Conservation (phyloP, 2,888 invertebrate genomes). For the Mongoloraphidia duomilia region DNA sequence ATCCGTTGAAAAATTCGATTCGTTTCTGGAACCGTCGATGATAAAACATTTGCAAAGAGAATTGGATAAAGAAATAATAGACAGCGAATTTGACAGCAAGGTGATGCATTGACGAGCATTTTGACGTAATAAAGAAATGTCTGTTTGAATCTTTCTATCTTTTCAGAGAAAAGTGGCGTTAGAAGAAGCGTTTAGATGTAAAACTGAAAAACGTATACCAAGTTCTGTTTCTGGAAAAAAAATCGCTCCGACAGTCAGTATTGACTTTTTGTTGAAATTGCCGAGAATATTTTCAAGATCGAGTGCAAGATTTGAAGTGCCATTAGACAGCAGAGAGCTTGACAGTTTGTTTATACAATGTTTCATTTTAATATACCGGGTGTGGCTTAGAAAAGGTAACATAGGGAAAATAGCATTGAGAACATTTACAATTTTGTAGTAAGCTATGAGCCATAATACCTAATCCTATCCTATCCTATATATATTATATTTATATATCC, state of each 20-base stretch:
- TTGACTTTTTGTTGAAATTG: slow-evolving; percentile 46
- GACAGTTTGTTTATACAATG: slow-evolving; percentile 24
- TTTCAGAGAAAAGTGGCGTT: slow-evolving; percentile 47
- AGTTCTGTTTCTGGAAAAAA: neutral
- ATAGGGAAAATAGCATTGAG: too few relatives aligned
- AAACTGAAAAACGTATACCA: slow-evolving; percentile 21
- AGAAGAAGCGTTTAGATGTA: slow-evolving; percentile 50
- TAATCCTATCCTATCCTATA: too few relatives aligned
- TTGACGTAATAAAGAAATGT: neutral
- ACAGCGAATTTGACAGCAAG: slow-evolving; percentile 52
- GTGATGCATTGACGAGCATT: slow-evolving; percentile 25
- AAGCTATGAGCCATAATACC: too few relatives aligned
- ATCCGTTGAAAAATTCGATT: slow-evolving; percentile 20
- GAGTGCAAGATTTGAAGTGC: slow-evolving; percentile 60
- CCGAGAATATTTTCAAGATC: slow-evolving; percentile 63
- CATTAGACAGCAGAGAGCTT: slow-evolving; percentile 46
- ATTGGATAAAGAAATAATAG: slow-evolving; percentile 50
- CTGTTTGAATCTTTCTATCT: neutral
- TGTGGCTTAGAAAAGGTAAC: too few relatives aligned
- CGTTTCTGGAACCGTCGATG: slow-evolving; percentile 43
- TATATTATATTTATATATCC: too few relatives aligned
- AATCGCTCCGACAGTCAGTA: slow-evolving; percentile 29
- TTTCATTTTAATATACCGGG: too few relatives aligned
- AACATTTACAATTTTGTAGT: too few relatives aligned
- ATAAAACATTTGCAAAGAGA: slow-evolving; percentile 50